Evolutionary conservation across 2,888 invertebrate genomes (phyloP).

Genomic region (Didymodactylos carnosus): DNA sequence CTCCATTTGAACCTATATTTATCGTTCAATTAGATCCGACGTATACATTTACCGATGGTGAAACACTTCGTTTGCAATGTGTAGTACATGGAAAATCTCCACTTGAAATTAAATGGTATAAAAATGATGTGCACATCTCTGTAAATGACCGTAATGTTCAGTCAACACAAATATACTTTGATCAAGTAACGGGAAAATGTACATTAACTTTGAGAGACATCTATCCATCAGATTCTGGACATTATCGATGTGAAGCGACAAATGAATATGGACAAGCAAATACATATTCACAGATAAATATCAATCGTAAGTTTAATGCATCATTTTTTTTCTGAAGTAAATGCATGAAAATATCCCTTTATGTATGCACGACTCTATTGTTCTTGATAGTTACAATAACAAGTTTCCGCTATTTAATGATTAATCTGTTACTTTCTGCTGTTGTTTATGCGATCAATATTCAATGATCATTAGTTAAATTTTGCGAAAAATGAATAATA

Average conservation of each 20-base stretch:
- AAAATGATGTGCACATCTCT: not conserved
- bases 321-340: too few relatives aligned
- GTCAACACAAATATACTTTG: not conserved
- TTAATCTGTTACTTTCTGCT: too few relatives aligned
- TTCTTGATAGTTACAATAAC: too few relatives aligned
- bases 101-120: constrained; percentile 3
- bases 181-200: constrained; percentile 5
- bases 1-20: not conserved
- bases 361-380: too few relatives aligned
- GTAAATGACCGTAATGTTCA: constrained; percentile 1
- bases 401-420: too few relatives aligned
- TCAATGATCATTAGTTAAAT: too few relatives aligned
- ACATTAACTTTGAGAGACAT: constrained; percentile 5
- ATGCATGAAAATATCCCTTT: too few relatives aligned
- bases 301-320: constrained; percentile 23
- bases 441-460: too few relatives aligned
- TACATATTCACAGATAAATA: constrained; percentile 26
- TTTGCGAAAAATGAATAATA: too few relatives aligned
- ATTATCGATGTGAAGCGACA: constrained; percentile 41
- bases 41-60: not conserved
- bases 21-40: not conserved
- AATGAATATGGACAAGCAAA: constrained; percentile 60
- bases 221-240: constrained; percentile 72
- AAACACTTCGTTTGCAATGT: constrained; percentile 7
- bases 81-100: constrained; percentile 9